Percentiles rank a stretch among this genome's conserved stretches.
phyloP scores from a whole-genome alignment of 2,888 invertebrate species.

The Oscheius sp. region DNA sequence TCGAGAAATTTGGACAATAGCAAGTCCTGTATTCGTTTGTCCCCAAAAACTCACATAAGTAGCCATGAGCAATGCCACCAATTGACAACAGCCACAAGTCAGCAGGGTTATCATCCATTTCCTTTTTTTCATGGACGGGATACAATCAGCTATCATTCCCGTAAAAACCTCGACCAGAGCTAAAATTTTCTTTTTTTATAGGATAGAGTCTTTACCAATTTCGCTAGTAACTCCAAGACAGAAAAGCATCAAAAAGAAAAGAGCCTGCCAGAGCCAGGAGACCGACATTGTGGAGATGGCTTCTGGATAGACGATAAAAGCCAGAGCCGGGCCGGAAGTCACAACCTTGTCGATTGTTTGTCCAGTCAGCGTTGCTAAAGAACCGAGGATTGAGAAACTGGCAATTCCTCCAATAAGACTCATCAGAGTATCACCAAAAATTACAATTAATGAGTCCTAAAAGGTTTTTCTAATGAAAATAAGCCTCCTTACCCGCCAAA shows the following conservation, averaged over 20 bases:
- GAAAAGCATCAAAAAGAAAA: conserved; percentile 75
- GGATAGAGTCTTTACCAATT: too few relatives aligned
- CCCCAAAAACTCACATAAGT: background rate
- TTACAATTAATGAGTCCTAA: conserved; percentile 65
- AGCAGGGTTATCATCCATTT: conserved; percentile 49
- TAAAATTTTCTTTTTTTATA: too few relatives aligned
- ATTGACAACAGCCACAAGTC: conserved; percentile 53
- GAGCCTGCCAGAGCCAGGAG: conserved; percentile 73
- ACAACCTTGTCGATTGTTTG: conserved; percentile 46
- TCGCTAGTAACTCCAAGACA: conserved; percentile 72
- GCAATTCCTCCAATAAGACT: conserved; percentile 60
- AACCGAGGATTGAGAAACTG: conserved; percentile 62
- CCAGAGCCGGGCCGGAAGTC: conserved; percentile 74
- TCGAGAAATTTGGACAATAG: too few relatives aligned
- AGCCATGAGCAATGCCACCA: conserved; percentile 43
- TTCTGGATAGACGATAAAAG: conserved; percentile 74
- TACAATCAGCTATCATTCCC: conserved; percentile 52
- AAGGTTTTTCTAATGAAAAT: background rate
- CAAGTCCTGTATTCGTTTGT: too few relatives aligned
- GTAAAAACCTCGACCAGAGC: conserved; percentile 33
- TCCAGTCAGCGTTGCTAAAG: conserved; percentile 48
- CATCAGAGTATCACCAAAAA: conserved; percentile 65
- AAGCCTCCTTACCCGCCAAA: conserved; percentile 45
- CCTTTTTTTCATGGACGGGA: conserved; percentile 47
- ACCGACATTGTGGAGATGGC: conserved; percentile 73